Evolutionary conservation across 2,888 invertebrate species (phyloP).

Genomic region (Halictus quadricinctus): DNA sequence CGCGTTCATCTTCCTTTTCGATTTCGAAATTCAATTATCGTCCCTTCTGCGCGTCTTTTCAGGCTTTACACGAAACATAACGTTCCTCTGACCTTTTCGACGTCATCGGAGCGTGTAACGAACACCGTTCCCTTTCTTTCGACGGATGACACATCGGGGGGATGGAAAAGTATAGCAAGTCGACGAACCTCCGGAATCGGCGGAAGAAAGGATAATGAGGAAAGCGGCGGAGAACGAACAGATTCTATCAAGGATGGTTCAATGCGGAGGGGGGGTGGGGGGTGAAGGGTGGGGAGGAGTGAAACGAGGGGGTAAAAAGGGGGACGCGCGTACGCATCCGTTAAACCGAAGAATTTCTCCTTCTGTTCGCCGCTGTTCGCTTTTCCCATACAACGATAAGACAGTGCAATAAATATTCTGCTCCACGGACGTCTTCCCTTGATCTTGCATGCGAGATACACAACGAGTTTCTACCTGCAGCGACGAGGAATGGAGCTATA

Average conservation of each 20-base stretch:
- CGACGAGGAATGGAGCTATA: conserved; percentile 49
- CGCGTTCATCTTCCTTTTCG: background rate
- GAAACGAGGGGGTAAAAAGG: background rate
- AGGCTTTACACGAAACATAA: background rate
- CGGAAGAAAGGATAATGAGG: conserved; percentile 26
- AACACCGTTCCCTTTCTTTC: conserved; percentile 25
- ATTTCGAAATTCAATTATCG: conserved; percentile 9
- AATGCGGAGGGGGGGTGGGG: background rate
- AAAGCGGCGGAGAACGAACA: conserved; percentile 44
- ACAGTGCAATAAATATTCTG: conserved; percentile 71
- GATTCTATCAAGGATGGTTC: conserved; percentile 45
- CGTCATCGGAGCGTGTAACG: conserved; percentile 36
- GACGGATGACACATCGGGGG: background rate
- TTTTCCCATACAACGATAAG: conserved; percentile 72
- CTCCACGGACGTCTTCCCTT: conserved; percentile 60
- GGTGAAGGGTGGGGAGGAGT: background rate
- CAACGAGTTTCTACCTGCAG: conserved; percentile 42
- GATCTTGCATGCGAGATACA: conserved; percentile 65
- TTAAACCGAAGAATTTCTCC: conserved; percentile 60
- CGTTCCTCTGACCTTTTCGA: conserved; percentile 1
- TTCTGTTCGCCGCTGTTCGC: conserved; percentile 58
- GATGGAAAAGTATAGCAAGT: conserved; percentile 20
- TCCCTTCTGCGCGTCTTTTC: background rate
- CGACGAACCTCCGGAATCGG: background rate
- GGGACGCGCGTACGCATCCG: conserved; percentile 21